These are phyloP conservation scores for Nerophis lumbriciformis DNA, from an alignment of 2,113 vertebrate genomes.

Conservation along the genomic window DNA sequence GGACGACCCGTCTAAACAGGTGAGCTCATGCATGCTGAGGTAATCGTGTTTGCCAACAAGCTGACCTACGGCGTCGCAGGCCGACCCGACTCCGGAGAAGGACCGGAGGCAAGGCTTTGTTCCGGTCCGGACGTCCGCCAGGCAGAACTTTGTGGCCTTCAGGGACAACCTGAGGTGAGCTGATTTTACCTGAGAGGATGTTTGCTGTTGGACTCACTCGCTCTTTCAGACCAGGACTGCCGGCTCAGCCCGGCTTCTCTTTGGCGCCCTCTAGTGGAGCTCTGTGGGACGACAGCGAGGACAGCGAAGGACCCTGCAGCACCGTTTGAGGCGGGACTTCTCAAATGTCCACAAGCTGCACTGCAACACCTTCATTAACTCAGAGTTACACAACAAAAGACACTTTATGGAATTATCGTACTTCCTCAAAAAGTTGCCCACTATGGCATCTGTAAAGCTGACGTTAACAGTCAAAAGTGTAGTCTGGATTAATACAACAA, in stretches of 20 bases:
- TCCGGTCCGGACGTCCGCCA: constrained; percentile 38
- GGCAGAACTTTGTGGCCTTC: constrained; percentile 37
- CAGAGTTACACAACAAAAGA: too few species aligned
- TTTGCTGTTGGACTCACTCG: not conserved
- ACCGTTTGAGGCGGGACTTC: constrained; percentile 56
- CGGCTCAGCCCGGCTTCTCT: constrained; percentile 31
- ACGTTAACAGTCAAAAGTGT: too few species aligned
- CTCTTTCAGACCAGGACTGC: constrained; percentile 38
- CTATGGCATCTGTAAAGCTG: too few species aligned
- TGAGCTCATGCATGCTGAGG: constrained; percentile 7
- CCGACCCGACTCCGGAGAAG: constrained; percentile 57
- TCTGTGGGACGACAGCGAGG: constrained; percentile 72
- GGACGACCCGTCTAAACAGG: constrained; percentile 69
- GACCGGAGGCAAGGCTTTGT: constrained; percentile 59
- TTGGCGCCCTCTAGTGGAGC: constrained; percentile 22
- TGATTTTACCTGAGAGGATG: not conserved
- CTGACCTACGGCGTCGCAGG: constrained; percentile 23
- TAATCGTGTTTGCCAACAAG: not conserved
- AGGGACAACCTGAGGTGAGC: constrained; percentile 53
- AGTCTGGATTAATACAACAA: too few species aligned
- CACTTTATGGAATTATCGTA: too few species aligned
- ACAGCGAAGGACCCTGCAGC: constrained; percentile 75
- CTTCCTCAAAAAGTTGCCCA: too few species aligned
- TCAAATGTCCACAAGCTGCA: not conserved
- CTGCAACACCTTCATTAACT: too few species aligned